Conservation (phyloP, 2,113 vertebrate species). For the Rhombomys opimus region DNA sequence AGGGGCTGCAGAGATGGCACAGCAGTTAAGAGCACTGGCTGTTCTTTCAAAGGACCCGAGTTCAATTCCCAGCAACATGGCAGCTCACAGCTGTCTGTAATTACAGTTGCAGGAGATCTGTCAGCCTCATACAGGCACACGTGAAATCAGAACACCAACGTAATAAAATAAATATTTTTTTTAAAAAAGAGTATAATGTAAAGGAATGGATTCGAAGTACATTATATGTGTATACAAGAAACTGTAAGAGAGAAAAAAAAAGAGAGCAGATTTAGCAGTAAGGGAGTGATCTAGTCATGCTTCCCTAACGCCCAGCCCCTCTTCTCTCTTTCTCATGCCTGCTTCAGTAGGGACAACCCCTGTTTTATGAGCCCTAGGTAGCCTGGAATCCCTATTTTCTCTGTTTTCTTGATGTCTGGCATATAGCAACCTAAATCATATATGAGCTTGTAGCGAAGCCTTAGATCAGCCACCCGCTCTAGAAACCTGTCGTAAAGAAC, state of each 20-base stretch:
- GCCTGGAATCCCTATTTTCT: background rate
- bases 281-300: background rate
- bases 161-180: too few relatives aligned
- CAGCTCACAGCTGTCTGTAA: too few relatives aligned
- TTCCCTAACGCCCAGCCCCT: background rate
- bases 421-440: background rate
- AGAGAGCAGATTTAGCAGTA: background rate
- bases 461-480: background rate
- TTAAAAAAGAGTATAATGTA: too few relatives aligned
- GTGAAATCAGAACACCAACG: too few relatives aligned
- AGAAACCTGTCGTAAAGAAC: background rate
- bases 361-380: background rate
- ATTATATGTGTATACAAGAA: background rate
- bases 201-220: background rate
- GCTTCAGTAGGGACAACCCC: background rate
- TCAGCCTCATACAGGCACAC: too few relatives aligned
- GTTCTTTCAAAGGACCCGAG: too few relatives aligned
- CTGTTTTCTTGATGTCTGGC: background rate
- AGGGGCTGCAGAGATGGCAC: too few relatives aligned
- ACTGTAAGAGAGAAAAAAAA: background rate
- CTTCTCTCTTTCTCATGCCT: too few relatives aligned
- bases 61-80: too few relatives aligned
- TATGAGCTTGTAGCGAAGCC: background rate
- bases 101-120: too few relatives aligned
- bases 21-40: too few relatives aligned